Conservation (phyloP, 2,113 vertebrate species). For the Hydrolagus affinis region DNA sequence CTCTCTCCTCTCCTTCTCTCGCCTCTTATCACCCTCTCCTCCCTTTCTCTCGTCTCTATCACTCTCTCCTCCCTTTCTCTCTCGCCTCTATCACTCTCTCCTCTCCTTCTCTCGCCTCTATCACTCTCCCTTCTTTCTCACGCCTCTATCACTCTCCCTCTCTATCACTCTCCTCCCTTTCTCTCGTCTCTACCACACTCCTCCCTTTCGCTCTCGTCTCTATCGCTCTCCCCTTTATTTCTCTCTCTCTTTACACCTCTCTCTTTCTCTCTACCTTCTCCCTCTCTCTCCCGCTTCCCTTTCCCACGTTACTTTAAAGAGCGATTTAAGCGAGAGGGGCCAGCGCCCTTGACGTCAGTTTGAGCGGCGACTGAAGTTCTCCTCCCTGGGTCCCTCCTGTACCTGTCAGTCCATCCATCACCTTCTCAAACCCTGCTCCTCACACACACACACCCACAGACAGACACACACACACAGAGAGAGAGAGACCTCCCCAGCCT, state of each 20-base stretch:
- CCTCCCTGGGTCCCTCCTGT: not conserved
- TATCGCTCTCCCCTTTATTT: not conserved
- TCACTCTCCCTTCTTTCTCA: too few relatives aligned
- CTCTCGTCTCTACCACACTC: not conserved
- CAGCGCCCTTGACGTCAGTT: constrained; percentile 31
- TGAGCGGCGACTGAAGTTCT: not conserved
- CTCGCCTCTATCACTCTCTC: too few relatives aligned
- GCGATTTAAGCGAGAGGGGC: not conserved
- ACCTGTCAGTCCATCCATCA: not conserved
- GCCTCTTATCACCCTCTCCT: not conserved
- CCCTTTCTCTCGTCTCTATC: not conserved
- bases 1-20: not conserved
- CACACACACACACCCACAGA: too few relatives aligned
- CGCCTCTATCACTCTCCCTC: not conserved
- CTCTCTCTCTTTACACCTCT: constrained; percentile 18
- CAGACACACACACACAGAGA: too few relatives aligned
- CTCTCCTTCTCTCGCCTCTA: too few relatives aligned
- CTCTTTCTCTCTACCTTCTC: constrained; percentile 17
- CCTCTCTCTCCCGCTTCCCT: not conserved
- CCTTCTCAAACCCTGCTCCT: not conserved
- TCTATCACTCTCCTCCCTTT: not conserved
- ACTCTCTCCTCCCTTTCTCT: too few relatives aligned
- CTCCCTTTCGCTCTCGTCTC: not conserved
- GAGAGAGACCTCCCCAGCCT: not conserved
- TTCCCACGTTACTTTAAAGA: not conserved